phyloP scores from a whole-genome alignment of 2,113 vertebrate genomes.

The Crotophaga sulcirostris region DNA sequence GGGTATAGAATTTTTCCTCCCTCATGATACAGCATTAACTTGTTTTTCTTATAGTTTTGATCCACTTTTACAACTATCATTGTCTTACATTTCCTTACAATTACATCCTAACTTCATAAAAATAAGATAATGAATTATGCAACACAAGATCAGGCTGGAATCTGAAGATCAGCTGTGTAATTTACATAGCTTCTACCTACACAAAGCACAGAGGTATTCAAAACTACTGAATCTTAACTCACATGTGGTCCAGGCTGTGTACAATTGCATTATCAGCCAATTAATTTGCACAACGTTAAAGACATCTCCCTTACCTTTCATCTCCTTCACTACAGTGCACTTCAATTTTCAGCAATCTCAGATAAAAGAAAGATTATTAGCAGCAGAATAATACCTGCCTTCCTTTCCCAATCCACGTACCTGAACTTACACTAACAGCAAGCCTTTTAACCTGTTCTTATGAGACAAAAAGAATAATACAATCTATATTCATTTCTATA shows the following conservation, averaged over 20 bases:
- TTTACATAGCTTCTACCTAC: neutral
- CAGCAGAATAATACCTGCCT: neutral
- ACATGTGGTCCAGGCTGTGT: accelerated
- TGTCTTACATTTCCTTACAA: neutral
- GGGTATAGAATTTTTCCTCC: neutral
- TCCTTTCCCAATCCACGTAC: neutral
- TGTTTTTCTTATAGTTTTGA: conserved; percentile 29
- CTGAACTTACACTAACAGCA: neutral
- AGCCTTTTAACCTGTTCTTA: neutral
- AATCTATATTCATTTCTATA: neutral
- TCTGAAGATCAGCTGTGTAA: neutral
- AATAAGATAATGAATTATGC: conserved; percentile 22
- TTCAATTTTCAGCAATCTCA: neutral
- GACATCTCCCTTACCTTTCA: neutral
- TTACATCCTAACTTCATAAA: conserved; percentile 9
- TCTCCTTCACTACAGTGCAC: neutral
- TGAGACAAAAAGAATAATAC: neutral
- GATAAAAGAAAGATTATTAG: neutral
- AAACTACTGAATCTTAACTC: neutral
- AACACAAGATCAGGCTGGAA: neutral
- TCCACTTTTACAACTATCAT: conserved; percentile 22
- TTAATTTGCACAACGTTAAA: neutral
- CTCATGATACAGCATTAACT: neutral
- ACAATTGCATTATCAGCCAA: neutral
- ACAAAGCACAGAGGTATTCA: neutral